Conservation (phyloP, 23 tunicate genomes). For the Styela clava region DNA sequence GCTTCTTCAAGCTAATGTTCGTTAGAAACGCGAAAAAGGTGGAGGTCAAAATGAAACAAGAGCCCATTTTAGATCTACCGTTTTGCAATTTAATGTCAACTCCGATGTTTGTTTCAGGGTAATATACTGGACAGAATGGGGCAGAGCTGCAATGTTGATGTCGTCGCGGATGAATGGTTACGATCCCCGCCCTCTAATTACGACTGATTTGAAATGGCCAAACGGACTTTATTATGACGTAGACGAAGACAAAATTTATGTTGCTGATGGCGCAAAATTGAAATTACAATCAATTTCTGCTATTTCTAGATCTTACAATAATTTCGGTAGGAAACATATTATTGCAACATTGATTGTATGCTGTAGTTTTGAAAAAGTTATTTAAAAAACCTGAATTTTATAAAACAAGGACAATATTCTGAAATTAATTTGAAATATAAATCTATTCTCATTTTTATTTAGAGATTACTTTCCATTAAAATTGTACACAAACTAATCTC, state of each 20-base stretch:
- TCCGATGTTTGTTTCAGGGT: conserved; percentile 20
- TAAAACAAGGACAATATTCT: background rate
- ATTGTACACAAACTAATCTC: too few relatives aligned
- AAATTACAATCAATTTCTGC: conserved; percentile 38
- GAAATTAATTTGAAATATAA: too few relatives aligned
- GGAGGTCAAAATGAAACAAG: too few relatives aligned
- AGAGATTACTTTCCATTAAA: too few relatives aligned
- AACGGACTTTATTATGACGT: conserved; percentile 53
- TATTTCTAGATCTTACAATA: background rate
- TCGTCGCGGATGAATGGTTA: conserved; percentile 66
- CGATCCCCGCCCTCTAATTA: conserved; percentile 47
- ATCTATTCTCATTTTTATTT: too few relatives aligned
- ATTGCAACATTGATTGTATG: background rate
- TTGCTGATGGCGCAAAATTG: conserved; percentile 69
- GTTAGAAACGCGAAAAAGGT: too few relatives aligned
- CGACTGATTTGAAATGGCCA: conserved; percentile 52
- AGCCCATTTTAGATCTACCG: too few relatives aligned
- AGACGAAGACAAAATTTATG: conserved; percentile 33
- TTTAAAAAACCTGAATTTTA: background rate
- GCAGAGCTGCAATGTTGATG: conserved; percentile 47
- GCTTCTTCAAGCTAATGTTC: too few relatives aligned
- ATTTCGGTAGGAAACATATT: conserved; percentile 16
- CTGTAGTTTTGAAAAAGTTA: too few relatives aligned
- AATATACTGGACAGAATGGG: conserved; percentile 94
- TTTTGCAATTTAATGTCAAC: too few relatives aligned